Evolutionary conservation across 1,140 invertebrate genomes (phyloP).

Genomic region (Psix sp.): DNA sequence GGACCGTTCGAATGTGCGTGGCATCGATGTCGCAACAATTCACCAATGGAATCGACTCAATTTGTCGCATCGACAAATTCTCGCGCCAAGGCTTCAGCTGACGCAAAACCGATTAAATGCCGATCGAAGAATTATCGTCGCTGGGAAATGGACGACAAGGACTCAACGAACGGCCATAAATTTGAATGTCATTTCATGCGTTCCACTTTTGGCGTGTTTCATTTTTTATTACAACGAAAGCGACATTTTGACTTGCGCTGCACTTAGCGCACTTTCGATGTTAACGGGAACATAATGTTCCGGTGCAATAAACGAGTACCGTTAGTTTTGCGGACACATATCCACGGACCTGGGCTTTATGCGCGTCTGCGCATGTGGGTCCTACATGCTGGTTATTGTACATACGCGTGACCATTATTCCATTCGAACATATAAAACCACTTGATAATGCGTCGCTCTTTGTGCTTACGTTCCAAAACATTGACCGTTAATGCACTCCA

Average conservation of each 20-base stretch:
- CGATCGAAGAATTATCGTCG: too few relatives aligned
- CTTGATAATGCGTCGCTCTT: conserved; percentile 13
- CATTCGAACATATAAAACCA: conserved; percentile 42
- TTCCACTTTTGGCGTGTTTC: conserved; percentile 25
- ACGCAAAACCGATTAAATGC: too few relatives aligned
- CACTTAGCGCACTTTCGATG: conserved; percentile 50
- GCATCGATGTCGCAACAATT: too few relatives aligned
- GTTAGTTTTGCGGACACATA: conserved; percentile 24
- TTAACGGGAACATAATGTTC: conserved; percentile 50
- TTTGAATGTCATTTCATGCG: not conserved
- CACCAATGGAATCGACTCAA: too few relatives aligned
- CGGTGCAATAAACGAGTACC: conserved; percentile 36
- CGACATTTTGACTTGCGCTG: conserved; percentile 36
- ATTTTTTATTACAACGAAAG: conserved; percentile 49
- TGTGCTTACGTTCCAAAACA: conserved; percentile 30
- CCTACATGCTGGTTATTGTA: conserved; percentile 41
- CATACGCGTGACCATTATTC: conserved; percentile 39
- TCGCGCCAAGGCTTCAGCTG: too few relatives aligned
- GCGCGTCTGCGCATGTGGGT: conserved; percentile 43
- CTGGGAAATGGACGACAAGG: too few relatives aligned
- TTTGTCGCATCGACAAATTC: too few relatives aligned
- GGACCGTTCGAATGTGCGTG: too few relatives aligned
- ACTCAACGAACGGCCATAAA: not conserved
- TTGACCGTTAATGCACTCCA: conserved; percentile 15
- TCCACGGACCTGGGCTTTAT: conserved; percentile 36